Conservation (phyloP, 2,797 vertebrate species). For the Chaetodon trifasciatus region DNA sequence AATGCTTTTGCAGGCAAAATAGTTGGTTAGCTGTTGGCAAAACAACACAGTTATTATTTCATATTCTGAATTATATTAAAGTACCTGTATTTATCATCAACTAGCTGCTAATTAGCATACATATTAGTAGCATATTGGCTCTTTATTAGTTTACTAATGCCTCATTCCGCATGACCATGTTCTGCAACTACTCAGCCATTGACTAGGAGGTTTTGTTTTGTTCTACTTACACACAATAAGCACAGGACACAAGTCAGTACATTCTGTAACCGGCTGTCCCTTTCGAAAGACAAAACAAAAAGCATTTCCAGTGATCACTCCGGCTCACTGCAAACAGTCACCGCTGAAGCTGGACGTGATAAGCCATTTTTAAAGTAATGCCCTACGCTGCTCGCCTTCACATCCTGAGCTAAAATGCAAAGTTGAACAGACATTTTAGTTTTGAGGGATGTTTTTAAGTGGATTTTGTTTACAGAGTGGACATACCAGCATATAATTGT, state of each 20-base stretch:
- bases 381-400: background rate
- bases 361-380: background rate
- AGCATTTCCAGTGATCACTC: no score
- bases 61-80: background rate
- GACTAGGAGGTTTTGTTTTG: no score
- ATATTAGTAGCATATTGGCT: no score
- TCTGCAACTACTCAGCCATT: no score
- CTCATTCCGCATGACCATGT: no score
- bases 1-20: slow-evolving; percentile 9
- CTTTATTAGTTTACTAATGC: no score
- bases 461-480: background rate
- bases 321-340: background rate
- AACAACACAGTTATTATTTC: background rate
- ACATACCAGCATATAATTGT: background rate
- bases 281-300: background rate
- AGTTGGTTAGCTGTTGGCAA: background rate
- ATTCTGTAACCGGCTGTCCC: background rate
- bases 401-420: background rate
- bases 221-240: background rate
- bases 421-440: background rate
- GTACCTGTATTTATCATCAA: no score
- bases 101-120: no score
- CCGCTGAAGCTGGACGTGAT: background rate
- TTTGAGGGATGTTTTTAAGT: background rate
- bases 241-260: background rate